Evolutionary conservation across 1,140 invertebrate species (phyloP).

Genomic region (Drosophila ficusphila): DNA sequence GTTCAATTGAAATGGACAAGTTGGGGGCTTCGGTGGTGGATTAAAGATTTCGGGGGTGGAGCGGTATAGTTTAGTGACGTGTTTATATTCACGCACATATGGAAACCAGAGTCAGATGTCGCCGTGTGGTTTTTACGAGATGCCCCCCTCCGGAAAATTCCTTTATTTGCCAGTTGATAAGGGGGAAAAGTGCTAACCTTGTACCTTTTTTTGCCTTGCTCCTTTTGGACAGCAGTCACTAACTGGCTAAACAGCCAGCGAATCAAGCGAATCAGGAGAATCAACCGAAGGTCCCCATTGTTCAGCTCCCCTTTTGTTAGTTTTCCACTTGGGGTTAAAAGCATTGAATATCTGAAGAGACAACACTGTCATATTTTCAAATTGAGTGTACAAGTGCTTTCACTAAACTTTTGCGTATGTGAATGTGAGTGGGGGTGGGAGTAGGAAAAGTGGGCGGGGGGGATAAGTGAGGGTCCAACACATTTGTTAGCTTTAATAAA

Average conservation of each 20-base stretch:
- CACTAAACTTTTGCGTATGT: constrained; percentile 17
- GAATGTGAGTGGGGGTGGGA: too few species aligned
- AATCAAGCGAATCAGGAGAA: constrained; percentile 28
- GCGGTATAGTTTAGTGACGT: constrained; percentile 39
- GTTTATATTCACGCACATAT: constrained; percentile 57
- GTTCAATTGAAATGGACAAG: constrained; percentile 63
- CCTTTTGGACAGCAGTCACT: constrained; percentile 22
- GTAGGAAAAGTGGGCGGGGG: too few species aligned
- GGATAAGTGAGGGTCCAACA: constrained; percentile 17
- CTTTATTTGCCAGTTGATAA: constrained; percentile 28
- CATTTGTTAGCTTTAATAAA: constrained; percentile 79
- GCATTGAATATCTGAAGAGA: constrained; percentile 78
- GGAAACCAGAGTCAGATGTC: constrained; percentile 48
- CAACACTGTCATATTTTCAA: constrained; percentile 81
- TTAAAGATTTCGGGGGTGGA: constrained; percentile 1
- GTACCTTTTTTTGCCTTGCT: constrained; percentile 55
- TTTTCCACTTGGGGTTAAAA: constrained; percentile 62
- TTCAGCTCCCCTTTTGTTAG: constrained; percentile 31
- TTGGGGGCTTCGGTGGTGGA: not conserved
- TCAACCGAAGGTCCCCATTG: constrained; percentile 36
- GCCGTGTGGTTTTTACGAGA: constrained; percentile 55
- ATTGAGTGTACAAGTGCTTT: constrained; percentile 70
- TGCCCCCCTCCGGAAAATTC: constrained; percentile 5
- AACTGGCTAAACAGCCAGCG: constrained; percentile 27
- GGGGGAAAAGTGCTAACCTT: constrained; percentile 66